Evolutionary conservation across 1,140 invertebrate genomes (phyloP).

Genomic region (Zophobas atratus): DNA sequence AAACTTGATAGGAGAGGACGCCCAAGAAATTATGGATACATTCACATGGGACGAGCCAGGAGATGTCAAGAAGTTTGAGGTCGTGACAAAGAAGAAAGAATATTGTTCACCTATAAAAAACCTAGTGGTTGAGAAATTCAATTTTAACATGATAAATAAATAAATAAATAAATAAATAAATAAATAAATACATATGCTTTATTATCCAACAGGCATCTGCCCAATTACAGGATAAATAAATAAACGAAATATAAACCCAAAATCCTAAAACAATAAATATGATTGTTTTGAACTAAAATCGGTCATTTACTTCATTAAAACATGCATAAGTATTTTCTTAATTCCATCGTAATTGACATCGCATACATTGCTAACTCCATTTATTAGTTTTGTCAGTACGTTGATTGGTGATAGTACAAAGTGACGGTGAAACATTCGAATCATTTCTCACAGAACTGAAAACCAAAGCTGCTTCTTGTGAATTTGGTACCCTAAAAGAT

Average conservation of each 20-base stretch:
- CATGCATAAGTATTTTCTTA: no score
- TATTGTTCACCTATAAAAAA: constrained; percentile 61
- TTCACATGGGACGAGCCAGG: constrained; percentile 35
- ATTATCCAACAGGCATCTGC: no score
- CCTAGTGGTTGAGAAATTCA: constrained; percentile 57
- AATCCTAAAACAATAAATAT: no score
- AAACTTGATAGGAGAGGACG: constrained; percentile 45
- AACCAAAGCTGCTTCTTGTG: constrained; percentile 57
- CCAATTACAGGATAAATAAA: no score
- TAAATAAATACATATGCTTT: no score
- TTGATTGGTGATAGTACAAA: constrained; percentile 41
- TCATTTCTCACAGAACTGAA: constrained; percentile 57
- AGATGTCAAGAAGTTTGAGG: not conserved
- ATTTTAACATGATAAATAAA: constrained; percentile 53
- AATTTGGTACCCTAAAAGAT: constrained; percentile 54
- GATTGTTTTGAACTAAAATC: no score
- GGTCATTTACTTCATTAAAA: no score
- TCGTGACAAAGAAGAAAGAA: constrained; percentile 50
- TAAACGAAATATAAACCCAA: no score
- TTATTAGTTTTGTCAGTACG: no score
- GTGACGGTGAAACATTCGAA: constrained; percentile 60
- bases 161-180: no score
- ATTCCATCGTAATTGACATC: no score
- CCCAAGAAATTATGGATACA: constrained; percentile 41
- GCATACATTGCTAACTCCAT: no score